These are phyloP conservation scores for Palythoa grandiflora DNA, from an alignment of 92 coral and sea anemone genomes.

Conservation along the genomic window DNA sequence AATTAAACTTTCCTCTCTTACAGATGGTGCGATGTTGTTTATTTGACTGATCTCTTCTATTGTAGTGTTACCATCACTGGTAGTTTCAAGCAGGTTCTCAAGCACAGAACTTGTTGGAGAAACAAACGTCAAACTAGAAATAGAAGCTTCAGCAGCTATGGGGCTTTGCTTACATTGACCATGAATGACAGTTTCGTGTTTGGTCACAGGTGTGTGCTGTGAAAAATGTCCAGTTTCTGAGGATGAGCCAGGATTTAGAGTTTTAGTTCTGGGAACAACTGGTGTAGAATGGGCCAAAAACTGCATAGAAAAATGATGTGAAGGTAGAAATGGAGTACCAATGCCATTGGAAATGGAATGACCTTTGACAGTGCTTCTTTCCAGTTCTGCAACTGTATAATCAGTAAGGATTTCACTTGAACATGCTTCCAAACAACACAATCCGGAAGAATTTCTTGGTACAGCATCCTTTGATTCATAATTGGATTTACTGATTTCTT, in stretches of 20 bases:
- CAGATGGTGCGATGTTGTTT: not conserved
- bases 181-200: not conserved
- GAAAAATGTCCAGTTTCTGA: not conserved
- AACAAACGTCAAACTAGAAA: constrained; percentile 25
- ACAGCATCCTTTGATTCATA: not conserved
- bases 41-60: not conserved
- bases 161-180: not conserved
- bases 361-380: not conserved
- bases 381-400: not conserved
- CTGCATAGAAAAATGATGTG: not conserved
- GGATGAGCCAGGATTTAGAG: not conserved
- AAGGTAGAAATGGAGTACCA: constrained; percentile 7
- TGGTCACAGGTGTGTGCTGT: constrained; percentile 8
- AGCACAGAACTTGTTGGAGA: constrained; percentile 10
- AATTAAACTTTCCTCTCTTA: not conserved
- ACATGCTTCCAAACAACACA: not conserved
- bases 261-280: not conserved
- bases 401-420: not conserved
- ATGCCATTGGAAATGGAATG: not conserved
- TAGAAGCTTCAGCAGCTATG: not conserved
- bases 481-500: not conserved
- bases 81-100: not conserved
- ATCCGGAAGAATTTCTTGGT: not conserved
- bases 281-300: constrained; percentile 43
- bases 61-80: not conserved